Evolutionary conservation across 2,888 invertebrate species (phyloP).

Genomic region (Sinodicranocentrus sp.): DNA sequence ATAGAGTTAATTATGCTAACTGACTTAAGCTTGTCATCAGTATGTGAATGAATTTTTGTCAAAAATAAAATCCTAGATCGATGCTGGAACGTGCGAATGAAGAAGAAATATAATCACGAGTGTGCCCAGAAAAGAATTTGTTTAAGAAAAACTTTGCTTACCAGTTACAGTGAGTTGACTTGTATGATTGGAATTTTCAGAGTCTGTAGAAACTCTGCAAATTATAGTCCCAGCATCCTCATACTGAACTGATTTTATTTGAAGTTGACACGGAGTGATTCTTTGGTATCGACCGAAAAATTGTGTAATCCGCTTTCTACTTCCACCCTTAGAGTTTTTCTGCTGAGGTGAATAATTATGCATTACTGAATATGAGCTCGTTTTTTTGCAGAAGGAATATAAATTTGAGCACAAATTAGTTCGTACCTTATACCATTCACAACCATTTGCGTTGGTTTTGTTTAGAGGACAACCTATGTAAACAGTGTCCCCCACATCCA

Average conservation of each 20-base stretch:
- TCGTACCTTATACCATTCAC: constrained; percentile 75
- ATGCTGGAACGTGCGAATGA: too few species aligned
- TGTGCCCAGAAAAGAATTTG: background rate
- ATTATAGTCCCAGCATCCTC: constrained; percentile 74
- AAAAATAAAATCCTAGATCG: too few species aligned
- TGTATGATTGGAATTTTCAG: constrained; percentile 36
- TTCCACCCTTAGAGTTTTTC: constrained; percentile 46
- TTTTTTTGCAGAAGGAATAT: background rate
- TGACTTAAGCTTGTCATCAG: background rate
- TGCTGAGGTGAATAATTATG: constrained; percentile 13
- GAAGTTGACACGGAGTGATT: constrained; percentile 62
- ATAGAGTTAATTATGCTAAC: too few species aligned
- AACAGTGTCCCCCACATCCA: constrained; percentile 69
- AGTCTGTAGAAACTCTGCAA: constrained; percentile 70
- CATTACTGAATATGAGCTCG: background rate
- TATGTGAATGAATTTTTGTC: background rate
- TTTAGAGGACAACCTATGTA: constrained; percentile 69
- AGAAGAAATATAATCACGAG: background rate
- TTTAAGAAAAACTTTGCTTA: constrained; percentile 47
- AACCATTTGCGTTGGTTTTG: constrained; percentile 47
- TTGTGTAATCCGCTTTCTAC: constrained; percentile 65
- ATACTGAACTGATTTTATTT: constrained; percentile 72
- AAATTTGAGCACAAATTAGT: background rate
- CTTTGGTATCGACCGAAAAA: constrained; percentile 70
- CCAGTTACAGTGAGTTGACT: constrained; percentile 74